A percentile compares a stretch with the other conserved stretches of the same genome.
Conservation (phyloP, 2,888 invertebrate genomes). For the Ecdyonurus torrentis region DNA sequence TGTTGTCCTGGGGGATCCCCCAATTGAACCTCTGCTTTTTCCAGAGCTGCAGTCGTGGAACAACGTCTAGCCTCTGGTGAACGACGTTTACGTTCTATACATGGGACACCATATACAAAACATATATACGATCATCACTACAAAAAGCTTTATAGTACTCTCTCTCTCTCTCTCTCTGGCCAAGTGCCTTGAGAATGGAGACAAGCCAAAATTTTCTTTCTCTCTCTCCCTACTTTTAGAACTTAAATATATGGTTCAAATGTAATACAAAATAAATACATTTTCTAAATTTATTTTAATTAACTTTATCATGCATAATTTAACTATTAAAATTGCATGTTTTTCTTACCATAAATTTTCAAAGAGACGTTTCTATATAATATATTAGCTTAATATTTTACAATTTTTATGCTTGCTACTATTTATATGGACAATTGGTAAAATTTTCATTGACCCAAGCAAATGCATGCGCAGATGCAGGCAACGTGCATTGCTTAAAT, state of each 20-base stretch:
- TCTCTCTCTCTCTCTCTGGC: too few species aligned
- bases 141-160: too few species aligned
- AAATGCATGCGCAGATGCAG: neutral
- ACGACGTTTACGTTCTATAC: neutral
- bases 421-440: too few species aligned
- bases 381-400: too few species aligned
- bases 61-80: neutral
- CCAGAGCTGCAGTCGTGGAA: neutral
- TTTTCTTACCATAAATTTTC: too few species aligned
- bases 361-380: too few species aligned
- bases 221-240: neutral
- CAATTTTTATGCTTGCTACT: too few species aligned
- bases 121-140: too few species aligned
- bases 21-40: neutral
- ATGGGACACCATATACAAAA: too few species aligned
- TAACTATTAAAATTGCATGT: too few species aligned
- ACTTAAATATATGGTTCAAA: neutral
- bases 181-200: neutral
- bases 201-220: neutral
- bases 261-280: neutral
- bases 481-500: neutral
- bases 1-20: neutral
- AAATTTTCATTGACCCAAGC: neutral
- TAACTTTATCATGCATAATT: too few species aligned
- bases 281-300: too few species aligned